Evolutionary conservation across 2,797 vertebrate genomes (phyloP).

Genomic region (Ptychobarbus kaznakovi): DNA sequence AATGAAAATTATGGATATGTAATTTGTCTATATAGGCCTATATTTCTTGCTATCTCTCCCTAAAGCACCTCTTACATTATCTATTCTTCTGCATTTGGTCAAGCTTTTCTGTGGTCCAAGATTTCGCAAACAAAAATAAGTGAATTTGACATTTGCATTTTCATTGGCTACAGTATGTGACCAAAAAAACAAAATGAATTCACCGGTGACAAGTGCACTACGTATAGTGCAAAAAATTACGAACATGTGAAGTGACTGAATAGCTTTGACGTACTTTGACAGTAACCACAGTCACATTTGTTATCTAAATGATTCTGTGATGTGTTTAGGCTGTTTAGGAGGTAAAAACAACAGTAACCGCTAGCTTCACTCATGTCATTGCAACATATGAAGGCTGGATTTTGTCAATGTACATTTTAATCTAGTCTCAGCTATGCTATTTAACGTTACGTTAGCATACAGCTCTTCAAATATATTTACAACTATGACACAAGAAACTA

Average conservation of each 20-base stretch:
- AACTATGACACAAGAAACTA: constrained; percentile 19
- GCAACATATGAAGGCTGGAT: constrained; percentile 40
- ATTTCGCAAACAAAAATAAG: constrained; percentile 2
- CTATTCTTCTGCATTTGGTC: constrained; percentile 30
- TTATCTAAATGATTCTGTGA: constrained; percentile 7
- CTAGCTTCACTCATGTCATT: constrained; percentile 29
- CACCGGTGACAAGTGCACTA: not conserved
- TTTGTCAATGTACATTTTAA: constrained; percentile 27
- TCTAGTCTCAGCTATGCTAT: constrained; percentile 32
- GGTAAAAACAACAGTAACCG: constrained; percentile 10
- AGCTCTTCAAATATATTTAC: constrained; percentile 36
- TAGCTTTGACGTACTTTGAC: constrained; percentile 17
- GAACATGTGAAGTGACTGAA: constrained; percentile 27
- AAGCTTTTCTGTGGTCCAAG: constrained; percentile 39
- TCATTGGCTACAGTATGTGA: not conserved
- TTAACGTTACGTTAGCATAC: constrained; percentile 24
- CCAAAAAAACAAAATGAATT: not conserved
- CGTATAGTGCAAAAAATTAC: constrained; percentile 7
- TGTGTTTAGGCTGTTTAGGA: constrained; percentile 30
- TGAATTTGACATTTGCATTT: not conserved
- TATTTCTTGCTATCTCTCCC: not conserved
- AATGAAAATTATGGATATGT: constrained; percentile 1
- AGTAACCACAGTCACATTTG: constrained; percentile 10
- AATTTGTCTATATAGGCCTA: not conserved
- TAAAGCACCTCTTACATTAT: constrained; percentile 24